These are phyloP conservation scores for Blastobasis lacticolella DNA, from an alignment of 2,888 invertebrate genomes.

Conservation along the genomic window DNA sequence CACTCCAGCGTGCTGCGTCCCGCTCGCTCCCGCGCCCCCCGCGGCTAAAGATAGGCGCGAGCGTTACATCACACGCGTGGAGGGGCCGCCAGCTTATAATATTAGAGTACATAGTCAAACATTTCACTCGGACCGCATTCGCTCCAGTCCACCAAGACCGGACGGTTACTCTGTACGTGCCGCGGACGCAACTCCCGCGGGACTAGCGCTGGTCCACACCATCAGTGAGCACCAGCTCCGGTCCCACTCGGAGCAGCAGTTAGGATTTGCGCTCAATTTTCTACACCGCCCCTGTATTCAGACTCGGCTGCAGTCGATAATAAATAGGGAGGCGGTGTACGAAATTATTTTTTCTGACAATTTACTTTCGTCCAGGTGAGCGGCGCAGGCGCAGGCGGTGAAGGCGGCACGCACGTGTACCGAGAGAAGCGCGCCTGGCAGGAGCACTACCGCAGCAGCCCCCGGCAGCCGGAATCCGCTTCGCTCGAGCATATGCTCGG, in stretches of 20 bases:
- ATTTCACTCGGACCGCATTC: conserved; percentile 68
- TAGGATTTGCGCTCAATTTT: too few species aligned
- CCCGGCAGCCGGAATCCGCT: conserved; percentile 72
- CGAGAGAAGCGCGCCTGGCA: conserved; percentile 75
- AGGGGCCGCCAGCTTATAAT: conserved; percentile 69
- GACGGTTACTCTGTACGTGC: conserved; percentile 56
- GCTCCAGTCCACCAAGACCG: conserved; percentile 53
- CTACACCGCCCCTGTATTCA: too few species aligned
- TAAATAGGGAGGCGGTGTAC: too few species aligned
- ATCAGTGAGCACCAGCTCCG: too few species aligned
- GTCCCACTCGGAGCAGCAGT: too few species aligned
- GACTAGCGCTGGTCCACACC: too few species aligned
- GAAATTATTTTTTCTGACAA: too few species aligned
- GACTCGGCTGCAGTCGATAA: too few species aligned
- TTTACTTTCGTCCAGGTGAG: conserved; percentile 39
- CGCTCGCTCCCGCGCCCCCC: conserved; percentile 43
- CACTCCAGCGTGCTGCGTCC: conserved; percentile 52
- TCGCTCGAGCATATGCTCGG: conserved; percentile 90
- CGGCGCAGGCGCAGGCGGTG: conserved; percentile 53
- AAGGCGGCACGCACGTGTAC: conserved; percentile 76
- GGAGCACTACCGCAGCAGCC: conserved; percentile 69
- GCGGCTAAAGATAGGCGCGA: conserved; percentile 61
- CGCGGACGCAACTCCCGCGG: background rate
- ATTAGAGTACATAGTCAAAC: conserved; percentile 71
- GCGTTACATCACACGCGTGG: conserved; percentile 68